A percentile compares a stretch with the other conserved stretches of the same genome.
These are phyloP conservation scores for Chaetorhynchus papuensis DNA, from an alignment of 2,113 vertebrate species.

Conservation along the genomic window DNA sequence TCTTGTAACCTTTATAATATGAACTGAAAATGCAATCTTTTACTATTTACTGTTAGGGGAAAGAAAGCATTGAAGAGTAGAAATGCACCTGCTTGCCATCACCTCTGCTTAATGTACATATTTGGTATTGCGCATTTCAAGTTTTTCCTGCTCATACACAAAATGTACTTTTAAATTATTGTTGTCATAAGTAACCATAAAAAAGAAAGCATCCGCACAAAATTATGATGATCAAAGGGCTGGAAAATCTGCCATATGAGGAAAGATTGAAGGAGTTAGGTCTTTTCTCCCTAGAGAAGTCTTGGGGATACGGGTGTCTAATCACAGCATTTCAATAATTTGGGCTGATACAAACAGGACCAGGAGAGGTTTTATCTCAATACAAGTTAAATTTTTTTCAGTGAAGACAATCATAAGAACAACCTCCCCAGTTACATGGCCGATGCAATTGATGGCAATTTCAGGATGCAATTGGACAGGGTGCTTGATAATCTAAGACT, in stretches of 20 bases:
- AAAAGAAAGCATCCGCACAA: not conserved
- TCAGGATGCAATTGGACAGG: not conserved
- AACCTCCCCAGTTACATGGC: not conserved
- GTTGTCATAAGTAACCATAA: not conserved
- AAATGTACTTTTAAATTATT: not conserved
- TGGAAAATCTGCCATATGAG: not conserved
- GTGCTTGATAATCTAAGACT: not conserved
- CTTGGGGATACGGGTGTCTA: accelerated
- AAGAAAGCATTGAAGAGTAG: not conserved
- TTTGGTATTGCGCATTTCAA: not conserved
- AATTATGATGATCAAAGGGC: not conserved
- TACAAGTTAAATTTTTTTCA: not conserved
- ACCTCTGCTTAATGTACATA: not conserved
- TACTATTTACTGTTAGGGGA: not conserved
- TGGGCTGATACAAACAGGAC: not conserved
- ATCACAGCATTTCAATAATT: not conserved
- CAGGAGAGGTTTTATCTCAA: not conserved
- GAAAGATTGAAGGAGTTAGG: not conserved
- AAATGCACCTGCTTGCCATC: not conserved
- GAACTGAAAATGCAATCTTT: not conserved
- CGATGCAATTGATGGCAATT: not conserved
- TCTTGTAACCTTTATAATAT: not conserved
- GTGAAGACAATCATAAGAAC: not conserved
- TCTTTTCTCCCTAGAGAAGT: not conserved
- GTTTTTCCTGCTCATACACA: not conserved